Percentiles rank a stretch among this genome's conserved stretches.
These are phyloP conservation scores for Diorhabda elongata DNA, from an alignment of 1,140 invertebrate genomes.

Conservation along the genomic window DNA sequence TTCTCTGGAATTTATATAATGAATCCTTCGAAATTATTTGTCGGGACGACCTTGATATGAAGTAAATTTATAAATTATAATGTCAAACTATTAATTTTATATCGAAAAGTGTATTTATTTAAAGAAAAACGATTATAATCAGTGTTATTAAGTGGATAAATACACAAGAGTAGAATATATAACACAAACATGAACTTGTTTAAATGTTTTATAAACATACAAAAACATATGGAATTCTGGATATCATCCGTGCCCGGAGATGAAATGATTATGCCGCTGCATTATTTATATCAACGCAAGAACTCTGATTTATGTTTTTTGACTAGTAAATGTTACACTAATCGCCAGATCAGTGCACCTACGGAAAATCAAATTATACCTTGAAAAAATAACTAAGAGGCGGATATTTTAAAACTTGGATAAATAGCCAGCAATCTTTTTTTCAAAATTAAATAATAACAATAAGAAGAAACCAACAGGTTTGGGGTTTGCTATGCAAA, in stretches of 20 bases:
- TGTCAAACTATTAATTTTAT: conserved; percentile 19
- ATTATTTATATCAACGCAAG: conserved; percentile 23
- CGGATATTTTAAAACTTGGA: no score
- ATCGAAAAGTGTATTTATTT: conserved; percentile 40
- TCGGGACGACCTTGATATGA: conserved; percentile 1
- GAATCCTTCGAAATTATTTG: no score
- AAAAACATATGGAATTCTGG: conserved; percentile 46
- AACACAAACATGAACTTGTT: conserved; percentile 43
- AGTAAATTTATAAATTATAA: conserved; percentile 22
- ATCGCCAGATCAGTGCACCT: no score
- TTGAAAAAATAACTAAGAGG: no score
- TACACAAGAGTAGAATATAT: conserved; percentile 41
- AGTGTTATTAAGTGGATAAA: conserved; percentile 44
- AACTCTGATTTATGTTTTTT: conserved; percentile 3
- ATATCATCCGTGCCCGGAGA: conserved; percentile 35
- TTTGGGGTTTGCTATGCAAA: no score
- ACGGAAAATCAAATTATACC: no score
- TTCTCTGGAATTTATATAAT: no score
- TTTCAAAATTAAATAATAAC: no score
- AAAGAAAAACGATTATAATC: conserved; percentile 39
- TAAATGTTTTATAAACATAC: conserved; percentile 45
- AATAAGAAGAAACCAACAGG: no score
- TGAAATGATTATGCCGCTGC: conserved; percentile 24
- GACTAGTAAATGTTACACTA: not conserved
- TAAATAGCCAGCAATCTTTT: no score